A percentile compares a stretch with the other conserved stretches of the same genome.
phyloP scores from a whole-genome alignment of 2,888 invertebrate species.

The Diarsia dahlii region DNA sequence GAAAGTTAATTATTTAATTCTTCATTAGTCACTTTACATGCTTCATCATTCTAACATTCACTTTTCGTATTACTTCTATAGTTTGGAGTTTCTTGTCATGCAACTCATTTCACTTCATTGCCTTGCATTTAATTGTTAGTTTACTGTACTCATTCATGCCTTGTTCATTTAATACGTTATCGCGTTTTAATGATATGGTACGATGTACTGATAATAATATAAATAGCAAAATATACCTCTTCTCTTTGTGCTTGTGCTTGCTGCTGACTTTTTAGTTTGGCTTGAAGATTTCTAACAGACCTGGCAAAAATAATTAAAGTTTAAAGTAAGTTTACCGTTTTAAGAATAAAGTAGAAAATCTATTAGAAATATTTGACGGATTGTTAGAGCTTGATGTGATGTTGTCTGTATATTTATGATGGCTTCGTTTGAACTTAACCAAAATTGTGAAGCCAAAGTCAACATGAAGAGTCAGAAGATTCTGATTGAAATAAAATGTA shows the following conservation, averaged over 20 bases:
- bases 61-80: not conserved
- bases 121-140: not conserved
- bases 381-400: no score
- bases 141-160: not conserved
- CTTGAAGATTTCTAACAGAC: slow-evolving; percentile 97
- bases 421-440: no score
- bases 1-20: not conserved
- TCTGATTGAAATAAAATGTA: no score
- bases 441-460: no score
- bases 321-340: no score
- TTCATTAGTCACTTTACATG: slow-evolving; percentile 30
- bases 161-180: slow-evolving; percentile 1
- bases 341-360: no score
- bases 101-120: not conserved
- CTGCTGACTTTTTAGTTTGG: slow-evolving; percentile 96
- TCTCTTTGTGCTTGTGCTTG: slow-evolving; percentile 94
- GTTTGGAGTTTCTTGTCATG: not conserved
- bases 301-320: slow-evolving; percentile 87
- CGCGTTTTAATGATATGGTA: not conserved
- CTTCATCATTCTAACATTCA: not conserved
- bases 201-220: not conserved
- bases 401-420: no score
- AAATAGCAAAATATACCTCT: slow-evolving; percentile 89
- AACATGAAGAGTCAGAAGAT: no score
- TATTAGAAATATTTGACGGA: no score